Evolutionary conservation across 2,888 invertebrate genomes (phyloP).

Genomic region (Micoletzkya japonica): DNA sequence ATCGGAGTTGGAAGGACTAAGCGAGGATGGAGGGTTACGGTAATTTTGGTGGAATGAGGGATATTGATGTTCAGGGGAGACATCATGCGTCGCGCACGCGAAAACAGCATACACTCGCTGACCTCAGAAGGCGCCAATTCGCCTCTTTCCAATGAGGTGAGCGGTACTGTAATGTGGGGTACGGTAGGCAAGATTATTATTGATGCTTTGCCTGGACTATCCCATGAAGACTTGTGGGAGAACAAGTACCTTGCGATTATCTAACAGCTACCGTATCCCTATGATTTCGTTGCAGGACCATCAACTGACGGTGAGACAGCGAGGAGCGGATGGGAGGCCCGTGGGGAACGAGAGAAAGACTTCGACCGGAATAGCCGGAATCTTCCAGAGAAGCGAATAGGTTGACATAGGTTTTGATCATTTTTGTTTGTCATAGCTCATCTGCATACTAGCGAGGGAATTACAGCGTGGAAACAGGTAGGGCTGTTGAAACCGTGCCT

Average conservation of each 20-base stretch:
- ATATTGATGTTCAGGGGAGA: slow-evolving; percentile 15
- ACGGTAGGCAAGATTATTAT: neutral
- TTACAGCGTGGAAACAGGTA: no score
- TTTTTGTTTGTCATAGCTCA: no score
- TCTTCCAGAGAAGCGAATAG: no score
- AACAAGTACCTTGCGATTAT: neutral
- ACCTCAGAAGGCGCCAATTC: slow-evolving; percentile 20
- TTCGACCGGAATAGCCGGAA: no score
- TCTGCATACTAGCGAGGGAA: no score
- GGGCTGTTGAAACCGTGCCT: no score
- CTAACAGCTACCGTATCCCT: neutral
- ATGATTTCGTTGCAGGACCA: slow-evolving; percentile 13
- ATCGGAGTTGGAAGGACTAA: no score
- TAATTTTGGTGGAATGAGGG: neutral
- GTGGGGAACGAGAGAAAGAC: no score
- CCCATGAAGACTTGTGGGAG: neutral
- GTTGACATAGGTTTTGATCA: no score
- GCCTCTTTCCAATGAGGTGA: slow-evolving; percentile 20
- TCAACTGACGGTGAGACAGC: slow-evolving; percentile 22
- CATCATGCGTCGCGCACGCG: slow-evolving; percentile 21
- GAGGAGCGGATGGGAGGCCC: neutral
- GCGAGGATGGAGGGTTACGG: neutral
- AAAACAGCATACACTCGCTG: slow-evolving; percentile 23
- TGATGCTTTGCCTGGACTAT: neutral
- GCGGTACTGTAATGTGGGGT: neutral